Evolutionary conservation across 2,113 vertebrate species (phyloP), one percentile per base, ranked within the genome.

Genomic region (Cyrtonyx montezumae): DNA sequence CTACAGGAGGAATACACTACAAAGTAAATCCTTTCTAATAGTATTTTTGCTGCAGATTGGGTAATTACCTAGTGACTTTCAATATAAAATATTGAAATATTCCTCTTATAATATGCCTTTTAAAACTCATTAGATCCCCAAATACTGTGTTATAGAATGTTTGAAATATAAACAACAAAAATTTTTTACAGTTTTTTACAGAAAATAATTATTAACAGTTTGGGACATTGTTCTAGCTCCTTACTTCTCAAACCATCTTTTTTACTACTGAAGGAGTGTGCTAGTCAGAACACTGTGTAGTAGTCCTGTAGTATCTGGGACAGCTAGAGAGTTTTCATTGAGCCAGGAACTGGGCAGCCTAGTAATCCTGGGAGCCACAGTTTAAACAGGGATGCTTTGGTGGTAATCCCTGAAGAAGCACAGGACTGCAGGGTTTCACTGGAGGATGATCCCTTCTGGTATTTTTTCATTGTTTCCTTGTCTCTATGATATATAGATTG

Each of bases 401-500:
- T 32, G 73, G 32, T 51, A 71, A 58, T 11, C 18, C 1, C 8
- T 78, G 28, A 78, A 49, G 21, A 80, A 89, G 66, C n/a, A 8
- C 5, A 71, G 62, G 9, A 11, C 19, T 80, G 22, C 5, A 62
- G 30, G n/a, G 2, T 49, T 70, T 92, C 7, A 1, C 18, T 78
- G 46, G 21, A 81, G 30, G 53, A 55, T 67, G 26, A 30, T 87
- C 5, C 32, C 5, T 53, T 74, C 10, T 59, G 37, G 14, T 5
- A 34, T n/a, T 56, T 32, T 61, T 91, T 22, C 1, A 23, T 81
- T 8, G 1, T 61, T 79, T 19, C 7, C 3, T 13, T 40, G 51
- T 1, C 8, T 63, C 6, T 1, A 1, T 28, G 84, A 13, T 26
- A 19, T 15, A 26, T 1, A 66, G 34, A 22, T 4, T 75, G 11